Evolutionary conservation across 2,888 invertebrate genomes (phyloP), one percentile per base, ranked within the genome.

Genomic region (Pedicia rivosa): DNA sequence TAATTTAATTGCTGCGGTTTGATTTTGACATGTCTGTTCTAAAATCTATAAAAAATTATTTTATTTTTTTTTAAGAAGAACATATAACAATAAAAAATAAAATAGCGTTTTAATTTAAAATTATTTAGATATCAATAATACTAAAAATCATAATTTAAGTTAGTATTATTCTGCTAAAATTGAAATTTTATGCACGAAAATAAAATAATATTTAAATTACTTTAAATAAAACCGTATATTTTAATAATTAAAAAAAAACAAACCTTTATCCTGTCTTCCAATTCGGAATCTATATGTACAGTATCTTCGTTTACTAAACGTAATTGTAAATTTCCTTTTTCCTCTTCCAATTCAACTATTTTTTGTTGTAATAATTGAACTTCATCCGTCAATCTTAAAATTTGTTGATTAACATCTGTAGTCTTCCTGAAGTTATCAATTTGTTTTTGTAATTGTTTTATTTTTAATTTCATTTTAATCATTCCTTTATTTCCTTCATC

Each of bases 321-420:
- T 54, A 88, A 65, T 62, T 88, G 86, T 53, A 90, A 71, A 63
- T 86, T 84, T 50, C 87, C 87, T 64, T 88, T 90, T 62, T 90
- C 90, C 59, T 87, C 86, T 62, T 87, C 86, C 44, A 91, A 61
- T 54, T 86, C 82, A 10, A 80, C 78, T 42, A 91, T 72, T 64
- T 74, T 77, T 48, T 82, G 78, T 43, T 74, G 73, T 35, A 79
- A 59, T 45, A 68, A 66, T 43, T 70, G 68, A 45, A 74, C 66
- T 50, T 74, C 73, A 40, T 67, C 67, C 50, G 66, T 68, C 34
- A 82, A 57, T 46, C 67, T 68, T 1, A 75, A 67, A 40, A 81
- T 65, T 55, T 80, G 74, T 26, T 71, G 70, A 56, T 78, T 74
- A 10, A 68, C 56, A 52, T 80, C 78, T 26, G 74, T 74, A 27